Base-by-base conservation (phyloP, 2,888 invertebrate species). In the Drosophila greeni region DNA sequence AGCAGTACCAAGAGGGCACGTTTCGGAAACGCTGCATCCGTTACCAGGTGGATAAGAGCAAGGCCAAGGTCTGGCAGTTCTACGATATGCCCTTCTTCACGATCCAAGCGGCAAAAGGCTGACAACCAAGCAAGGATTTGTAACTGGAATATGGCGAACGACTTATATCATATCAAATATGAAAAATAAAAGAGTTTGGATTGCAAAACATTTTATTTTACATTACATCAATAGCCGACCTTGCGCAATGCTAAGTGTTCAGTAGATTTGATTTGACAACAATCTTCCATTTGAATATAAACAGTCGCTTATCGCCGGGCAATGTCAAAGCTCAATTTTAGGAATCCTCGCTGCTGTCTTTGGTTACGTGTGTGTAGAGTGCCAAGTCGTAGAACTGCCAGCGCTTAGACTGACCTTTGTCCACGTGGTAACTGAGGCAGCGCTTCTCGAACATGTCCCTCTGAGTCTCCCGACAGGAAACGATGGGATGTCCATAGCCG, bases 21-120 rank as follows among this genome's bases (percentile, higher is more conserved):
- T 75, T 88, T 14, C 80, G 85, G 4, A 85, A 81, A 43, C 84
- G 89, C 4, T 89, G 89, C 70, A 80, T 88, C 18, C 86, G 84
- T 5, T 89, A 89, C 49, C 74, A 72, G 18, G 75, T 87, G 8
- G 82, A 89, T 66, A 79, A 75, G 33, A 65, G 37, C 3, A 71
- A 70, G 29, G 45, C 84, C 8, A 82, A 82, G 39, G 34, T 75
- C 9, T 89, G 87, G 88, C 89, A 89, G 56, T 87, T 86, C 57
- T 89, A 88, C 54, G 88, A 89, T 42, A 86, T 87, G 73, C 89
- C 89, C 1, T 88, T 87, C 37, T 89, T 78, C 62, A 79, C 83
- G 8, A 33, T 60, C 7, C 33, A 37, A 2, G 20, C 45, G 2
- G 11, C 18, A n/a, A 70, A 37, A n/a, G 14, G 14, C 7, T 76